Base-by-base conservation (phyloP, 2,113 vertebrate genomes). In the Accipiter virgatus region DNA sequence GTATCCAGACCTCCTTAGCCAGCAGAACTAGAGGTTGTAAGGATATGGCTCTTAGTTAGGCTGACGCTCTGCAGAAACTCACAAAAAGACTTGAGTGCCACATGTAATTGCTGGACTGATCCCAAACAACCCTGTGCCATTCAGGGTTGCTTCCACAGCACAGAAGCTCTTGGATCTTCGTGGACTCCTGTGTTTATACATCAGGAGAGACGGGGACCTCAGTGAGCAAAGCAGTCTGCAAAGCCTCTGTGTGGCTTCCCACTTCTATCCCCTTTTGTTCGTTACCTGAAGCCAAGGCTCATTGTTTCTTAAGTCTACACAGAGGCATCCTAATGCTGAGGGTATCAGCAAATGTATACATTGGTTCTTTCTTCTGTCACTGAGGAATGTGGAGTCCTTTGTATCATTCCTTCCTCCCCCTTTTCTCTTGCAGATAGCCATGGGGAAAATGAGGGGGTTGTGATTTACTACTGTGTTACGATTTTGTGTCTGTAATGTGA, bases 381-480 rank as follows among this genome's bases (percentile, higher is more conserved):
- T 97, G 90, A 95, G 96, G 96, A 96, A 97, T 97, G 96, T 88
- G 84, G 58, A 96, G 58, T 95, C 92, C 74, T 97, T 97, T 97
- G 96, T 97, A 87, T 91, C 74, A 29, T 87, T 93, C 84, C 74
- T 96, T 96, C 96, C 81, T 95, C 53, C 74, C 16, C 31, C 81
- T 96, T 97, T 96, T 97, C 96, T 97, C 58, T 97, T 96, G 96
- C 81, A 96, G 93, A 97, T 97, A 88, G 92, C 96, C 74, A 85
- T 90, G 87, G 92, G 87, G 93, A 93, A 95, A 95, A 85, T 61
- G 31, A 56, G 23, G 25, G 52, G 32, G 16, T 13, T 91, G 89
- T 94, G 91, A 91, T 94, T 94, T 96, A 82, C 87, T 94, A 58
- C 43, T 42, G 23, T 87, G 73, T 90, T 91, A 90, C 91, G 84